These are phyloP conservation scores for Papilio protenor DNA, from an alignment of 2,888 invertebrate genomes.

Conservation along the genomic window DNA sequence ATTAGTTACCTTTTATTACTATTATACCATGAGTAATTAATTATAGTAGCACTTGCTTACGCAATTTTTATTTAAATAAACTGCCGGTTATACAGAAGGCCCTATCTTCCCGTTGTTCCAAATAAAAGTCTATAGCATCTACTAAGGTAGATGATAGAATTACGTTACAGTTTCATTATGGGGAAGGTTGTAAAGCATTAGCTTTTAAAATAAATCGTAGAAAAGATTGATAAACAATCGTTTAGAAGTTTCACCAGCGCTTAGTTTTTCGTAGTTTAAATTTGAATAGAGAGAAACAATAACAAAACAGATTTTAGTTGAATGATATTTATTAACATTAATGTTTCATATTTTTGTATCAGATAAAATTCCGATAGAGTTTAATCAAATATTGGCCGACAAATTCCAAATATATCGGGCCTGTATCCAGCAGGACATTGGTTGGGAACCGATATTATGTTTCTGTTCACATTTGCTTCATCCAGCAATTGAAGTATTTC, in stretches of 20 bases:
- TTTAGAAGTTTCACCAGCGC: background rate
- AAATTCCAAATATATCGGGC: slow-evolving; percentile 64
- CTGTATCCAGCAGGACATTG: slow-evolving; percentile 68
- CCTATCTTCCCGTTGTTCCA: too few relatives aligned
- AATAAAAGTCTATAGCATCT: too few relatives aligned
- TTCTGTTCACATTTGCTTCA: slow-evolving; percentile 45
- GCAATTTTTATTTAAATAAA: too few relatives aligned
- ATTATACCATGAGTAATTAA: too few relatives aligned
- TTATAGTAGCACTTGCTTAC: too few relatives aligned
- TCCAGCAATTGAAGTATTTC: slow-evolving; percentile 39
- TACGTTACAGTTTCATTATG: too few relatives aligned
- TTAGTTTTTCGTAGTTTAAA: background rate
- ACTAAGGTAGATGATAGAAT: too few relatives aligned
- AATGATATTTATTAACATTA: slow-evolving; percentile 6
- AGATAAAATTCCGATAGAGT: background rate
- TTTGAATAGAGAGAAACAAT: background rate
- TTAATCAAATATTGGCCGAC: slow-evolving; percentile 58
- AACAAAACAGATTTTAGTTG: background rate
- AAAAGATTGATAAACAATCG: background rate
- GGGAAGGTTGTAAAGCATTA: too few relatives aligned
- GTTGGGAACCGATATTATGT: slow-evolving; percentile 62
- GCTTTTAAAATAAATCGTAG: too few relatives aligned
- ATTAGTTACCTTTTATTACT: too few relatives aligned
- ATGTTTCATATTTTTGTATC: background rate
- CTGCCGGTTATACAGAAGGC: too few relatives aligned